Evolutionary conservation across 37 sponge, comb jelly and placozoan species (phyloP).

Genomic region (Dysidea cf. avara): DNA sequence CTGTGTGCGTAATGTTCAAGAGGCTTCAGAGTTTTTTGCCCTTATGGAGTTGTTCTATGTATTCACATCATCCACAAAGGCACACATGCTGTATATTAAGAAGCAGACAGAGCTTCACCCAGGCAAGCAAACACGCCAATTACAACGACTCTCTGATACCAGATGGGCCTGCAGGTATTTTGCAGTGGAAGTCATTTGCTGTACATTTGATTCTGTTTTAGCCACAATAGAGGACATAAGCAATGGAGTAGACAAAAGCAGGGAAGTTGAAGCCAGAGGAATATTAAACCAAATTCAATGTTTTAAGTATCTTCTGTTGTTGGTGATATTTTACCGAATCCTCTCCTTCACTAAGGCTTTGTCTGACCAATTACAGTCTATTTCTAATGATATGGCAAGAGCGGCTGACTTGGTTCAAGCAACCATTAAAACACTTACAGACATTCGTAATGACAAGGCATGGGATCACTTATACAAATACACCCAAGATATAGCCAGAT

Average conservation of each 20-base stretch:
- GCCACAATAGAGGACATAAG: conserved; percentile 54
- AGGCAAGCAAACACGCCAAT: conserved; percentile 37
- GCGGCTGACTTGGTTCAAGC: conserved; percentile 45
- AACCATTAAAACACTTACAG: conserved; percentile 7
- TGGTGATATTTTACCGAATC: conserved; percentile 42
- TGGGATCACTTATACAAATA: conserved; percentile 47
- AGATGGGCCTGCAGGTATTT: conserved; percentile 68
- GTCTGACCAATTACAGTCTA: conserved; percentile 53
- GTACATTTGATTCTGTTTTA: conserved; percentile 53
- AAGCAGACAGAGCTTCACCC: conserved; percentile 58
- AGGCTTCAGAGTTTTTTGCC: conserved; percentile 58
- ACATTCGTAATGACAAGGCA: conserved; percentile 34
- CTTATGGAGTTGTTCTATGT: conserved; percentile 47
- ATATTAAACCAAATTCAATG: conserved; percentile 48
- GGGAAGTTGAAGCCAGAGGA: conserved; percentile 59
- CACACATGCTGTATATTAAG: conserved; percentile 44
- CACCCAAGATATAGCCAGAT: conserved; percentile 6
- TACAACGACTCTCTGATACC: conserved; percentile 68
- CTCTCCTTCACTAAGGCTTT: conserved; percentile 50
- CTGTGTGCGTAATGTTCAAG: conserved; percentile 33
- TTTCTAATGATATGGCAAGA: conserved; percentile 12
- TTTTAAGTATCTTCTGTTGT: conserved; percentile 42
- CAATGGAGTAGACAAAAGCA: conserved; percentile 50
- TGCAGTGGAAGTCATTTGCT: conserved; percentile 34
- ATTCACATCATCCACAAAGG: conserved; percentile 40